Base-by-base conservation (phyloP, 35 echinoderm and acorn worm species). In the Ophioderma brevispina region DNA sequence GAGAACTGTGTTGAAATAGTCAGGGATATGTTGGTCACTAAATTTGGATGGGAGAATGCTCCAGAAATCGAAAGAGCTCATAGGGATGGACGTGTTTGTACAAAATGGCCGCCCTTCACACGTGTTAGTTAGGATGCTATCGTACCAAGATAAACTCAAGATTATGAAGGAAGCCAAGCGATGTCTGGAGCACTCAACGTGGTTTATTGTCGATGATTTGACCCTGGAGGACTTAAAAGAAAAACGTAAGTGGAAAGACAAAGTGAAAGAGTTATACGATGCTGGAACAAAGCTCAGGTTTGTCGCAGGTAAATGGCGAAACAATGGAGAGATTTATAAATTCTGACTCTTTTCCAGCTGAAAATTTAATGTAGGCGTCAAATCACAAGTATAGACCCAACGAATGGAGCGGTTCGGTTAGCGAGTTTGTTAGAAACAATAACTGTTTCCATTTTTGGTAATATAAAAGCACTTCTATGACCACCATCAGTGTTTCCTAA, bases 11-110 rank as follows among this genome's bases (percentile, higher is more conserved):
- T 38, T 37, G 10, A 33, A 17, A 56, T 91, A 34, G 56, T 41
- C 21, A 55, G 39, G 32, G 43, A 87, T 23, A 52, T 92, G 10
- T 84, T 87, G 32, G 36, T 36, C 1, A 32, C 19, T 33, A 36
- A 35, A 21, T 90, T 90, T 81, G 78, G 34, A 17, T 46, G 79
- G 87, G 78, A 37, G 13, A 56, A 82, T 40, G 39, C 25, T 21
- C 87, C 87, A 21, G 80, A 56, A 81, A 87, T 92, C 33, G 90
- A 92, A 35, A 39, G 90, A 32, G 82, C 76, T 33, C 90, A 92
- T 76, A 64, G 90, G 55, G 90, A 92, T 39, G 90, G 83, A 3
- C 75, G 75, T 36, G 43, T 52, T 52, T 52, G 21, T 11, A 11
- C 18, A 39, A 33, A 78, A 55, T 8, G 38, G 41, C 33, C 76